Conservation (phyloP, 1,140 invertebrate genomes). For the Leptinotarsa undecemlineata region DNA sequence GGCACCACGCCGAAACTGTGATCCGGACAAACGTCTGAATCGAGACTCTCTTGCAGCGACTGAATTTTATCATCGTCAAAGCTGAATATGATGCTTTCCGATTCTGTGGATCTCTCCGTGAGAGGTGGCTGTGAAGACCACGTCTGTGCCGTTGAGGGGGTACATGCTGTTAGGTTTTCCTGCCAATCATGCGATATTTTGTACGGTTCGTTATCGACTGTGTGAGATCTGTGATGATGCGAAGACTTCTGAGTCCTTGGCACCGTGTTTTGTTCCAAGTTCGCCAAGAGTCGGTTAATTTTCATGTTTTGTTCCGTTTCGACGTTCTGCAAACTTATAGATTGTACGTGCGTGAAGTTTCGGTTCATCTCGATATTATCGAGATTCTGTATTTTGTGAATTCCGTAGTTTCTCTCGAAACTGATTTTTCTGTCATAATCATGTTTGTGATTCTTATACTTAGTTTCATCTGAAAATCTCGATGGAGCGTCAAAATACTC, state of each 20-base stretch:
- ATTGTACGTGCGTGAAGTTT: slow-evolving; percentile 60
- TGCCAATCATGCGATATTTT: slow-evolving; percentile 62
- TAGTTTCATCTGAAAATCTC: slow-evolving; percentile 39
- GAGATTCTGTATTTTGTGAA: slow-evolving; percentile 59
- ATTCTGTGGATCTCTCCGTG: slow-evolving; percentile 50
- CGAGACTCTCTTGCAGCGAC: slow-evolving; percentile 58
- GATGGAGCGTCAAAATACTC: slow-evolving; percentile 57
- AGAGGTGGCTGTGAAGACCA: slow-evolving; percentile 21
- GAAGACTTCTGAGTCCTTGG: slow-evolving; percentile 44
- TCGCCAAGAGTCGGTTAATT: slow-evolving; percentile 45
- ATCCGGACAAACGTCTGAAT: slow-evolving; percentile 41
- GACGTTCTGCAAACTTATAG: slow-evolving; percentile 68
- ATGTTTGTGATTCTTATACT: slow-evolving; percentile 38
- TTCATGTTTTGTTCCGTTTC: slow-evolving; percentile 66
- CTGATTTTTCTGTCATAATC: slow-evolving; percentile 53
- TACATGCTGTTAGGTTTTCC: slow-evolving; percentile 58
- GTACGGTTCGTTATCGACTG: slow-evolving; percentile 21
- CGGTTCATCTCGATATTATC: slow-evolving; percentile 24
- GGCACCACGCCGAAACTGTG: slow-evolving; percentile 49
- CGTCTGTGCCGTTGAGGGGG: slow-evolving; percentile 56
- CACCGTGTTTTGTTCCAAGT: slow-evolving; percentile 51
- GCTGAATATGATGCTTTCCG: slow-evolving; percentile 65
- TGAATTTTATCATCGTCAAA: slow-evolving; percentile 73
- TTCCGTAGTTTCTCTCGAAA: slow-evolving; percentile 61
- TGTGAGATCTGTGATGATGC: slow-evolving; percentile 24